A percentile compares a stretch with the other conserved stretches of the same genome.
phyloP scores from a whole-genome alignment of 2,113 vertebrate genomes.

The Mirounga angustirostris region DNA sequence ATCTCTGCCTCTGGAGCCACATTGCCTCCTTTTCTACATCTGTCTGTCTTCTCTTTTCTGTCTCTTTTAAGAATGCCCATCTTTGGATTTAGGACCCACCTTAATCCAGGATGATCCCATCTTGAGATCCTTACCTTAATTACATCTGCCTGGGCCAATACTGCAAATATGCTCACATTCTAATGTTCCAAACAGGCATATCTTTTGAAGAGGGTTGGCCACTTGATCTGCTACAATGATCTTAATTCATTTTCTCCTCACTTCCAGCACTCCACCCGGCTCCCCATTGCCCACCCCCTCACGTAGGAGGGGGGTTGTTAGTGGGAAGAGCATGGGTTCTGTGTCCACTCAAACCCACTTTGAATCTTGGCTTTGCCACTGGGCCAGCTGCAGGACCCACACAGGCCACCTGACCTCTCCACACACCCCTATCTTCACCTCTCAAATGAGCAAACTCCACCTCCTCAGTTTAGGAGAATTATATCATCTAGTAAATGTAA shows the following conservation, averaged over 20 bases:
- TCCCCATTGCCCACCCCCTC: not conserved
- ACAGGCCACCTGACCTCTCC: not conserved
- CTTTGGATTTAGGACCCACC: not conserved
- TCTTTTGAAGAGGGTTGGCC: not conserved
- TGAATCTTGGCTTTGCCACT: not conserved
- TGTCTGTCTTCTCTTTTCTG: not conserved
- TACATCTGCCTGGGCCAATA: too few relatives aligned
- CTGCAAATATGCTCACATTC: not conserved
- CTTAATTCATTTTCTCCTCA: too few relatives aligned
- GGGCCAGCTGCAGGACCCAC: not conserved
- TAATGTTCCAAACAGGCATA: not conserved
- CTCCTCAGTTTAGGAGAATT: not conserved
- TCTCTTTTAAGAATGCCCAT: not conserved
- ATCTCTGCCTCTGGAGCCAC: not conserved
- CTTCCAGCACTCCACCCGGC: too few relatives aligned
- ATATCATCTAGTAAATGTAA: not conserved
- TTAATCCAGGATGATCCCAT: not conserved
- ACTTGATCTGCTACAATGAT: not conserved
- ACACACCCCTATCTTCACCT: not conserved
- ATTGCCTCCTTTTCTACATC: not conserved
- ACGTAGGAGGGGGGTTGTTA: accelerated
- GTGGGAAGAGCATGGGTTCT: not conserved
- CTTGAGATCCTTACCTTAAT: not conserved
- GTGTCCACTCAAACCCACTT: not conserved
- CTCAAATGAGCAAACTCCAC: not conserved